These are phyloP conservation scores for Cryptocheilus praepositus DNA, from an alignment of 2,888 invertebrate species.

Conservation along the genomic window DNA sequence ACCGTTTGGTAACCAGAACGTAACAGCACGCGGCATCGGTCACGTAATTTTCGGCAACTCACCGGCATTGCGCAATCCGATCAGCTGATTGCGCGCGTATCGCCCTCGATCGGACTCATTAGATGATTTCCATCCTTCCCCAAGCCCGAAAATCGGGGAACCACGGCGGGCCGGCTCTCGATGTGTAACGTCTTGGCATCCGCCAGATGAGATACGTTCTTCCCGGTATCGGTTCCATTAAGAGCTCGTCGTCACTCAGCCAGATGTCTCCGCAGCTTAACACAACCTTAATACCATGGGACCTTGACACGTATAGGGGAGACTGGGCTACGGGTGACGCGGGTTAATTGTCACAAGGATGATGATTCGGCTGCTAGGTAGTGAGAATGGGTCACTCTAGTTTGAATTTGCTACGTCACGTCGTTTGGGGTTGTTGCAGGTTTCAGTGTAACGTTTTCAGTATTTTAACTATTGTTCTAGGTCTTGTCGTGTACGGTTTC, in stretches of 20 bases:
- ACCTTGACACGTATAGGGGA: slow-evolving; percentile 4
- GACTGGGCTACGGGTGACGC: too few species aligned
- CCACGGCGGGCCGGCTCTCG: not conserved
- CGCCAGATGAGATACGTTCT: slow-evolving; percentile 18
- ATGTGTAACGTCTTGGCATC: slow-evolving; percentile 6
- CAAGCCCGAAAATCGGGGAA: not conserved
- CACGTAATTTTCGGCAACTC: slow-evolving; percentile 1
- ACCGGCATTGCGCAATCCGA: not conserved
- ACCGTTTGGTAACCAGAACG: too few species aligned
- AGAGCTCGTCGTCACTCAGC: not conserved
- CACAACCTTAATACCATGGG: not conserved
- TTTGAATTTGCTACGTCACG: too few species aligned
- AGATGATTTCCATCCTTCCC: not conserved
- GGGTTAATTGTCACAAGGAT: too few species aligned
- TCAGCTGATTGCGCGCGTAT: not conserved
- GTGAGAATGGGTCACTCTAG: too few species aligned
- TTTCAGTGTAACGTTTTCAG: too few species aligned
- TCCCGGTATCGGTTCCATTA: slow-evolving; percentile 24
- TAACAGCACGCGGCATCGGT: not conserved
- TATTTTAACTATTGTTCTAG: too few species aligned
- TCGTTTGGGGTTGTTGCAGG: too few species aligned
- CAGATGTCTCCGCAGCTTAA: not conserved
- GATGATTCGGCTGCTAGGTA: too few species aligned
- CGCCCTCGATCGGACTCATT: slow-evolving; percentile 7
- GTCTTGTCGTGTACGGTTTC: too few species aligned